Percentiles rank a stretch among this genome's conserved stretches.
These are phyloP conservation scores for Aphelinus certus DNA, from an alignment of 1,140 invertebrate species.

Conservation along the genomic window DNA sequence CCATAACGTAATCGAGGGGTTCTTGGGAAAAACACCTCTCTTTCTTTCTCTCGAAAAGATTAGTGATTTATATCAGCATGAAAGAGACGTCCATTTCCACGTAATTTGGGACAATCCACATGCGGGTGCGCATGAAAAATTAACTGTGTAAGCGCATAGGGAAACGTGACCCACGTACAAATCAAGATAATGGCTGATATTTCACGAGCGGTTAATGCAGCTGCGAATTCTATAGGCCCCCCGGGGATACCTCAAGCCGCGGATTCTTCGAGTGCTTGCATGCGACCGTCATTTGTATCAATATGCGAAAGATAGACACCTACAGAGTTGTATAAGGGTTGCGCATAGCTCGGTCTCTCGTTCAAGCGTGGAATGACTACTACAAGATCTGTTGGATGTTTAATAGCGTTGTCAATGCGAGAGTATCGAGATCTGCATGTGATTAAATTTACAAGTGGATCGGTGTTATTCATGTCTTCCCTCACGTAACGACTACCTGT, in stretches of 20 bases:
- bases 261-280: background rate
- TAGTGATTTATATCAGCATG: constrained; percentile 2
- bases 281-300: constrained; percentile 39
- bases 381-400: too few relatives aligned
- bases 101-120: constrained; percentile 23
- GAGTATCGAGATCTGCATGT: too few relatives aligned
- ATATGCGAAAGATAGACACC: background rate
- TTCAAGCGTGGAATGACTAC: too few relatives aligned
- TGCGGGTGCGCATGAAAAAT: constrained; percentile 16
- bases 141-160: background rate
- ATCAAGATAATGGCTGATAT: constrained; percentile 49
- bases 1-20: too few relatives aligned
- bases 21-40: too few relatives aligned
- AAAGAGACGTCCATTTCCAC: constrained; percentile 12
- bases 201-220: constrained; percentile 42
- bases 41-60: too few relatives aligned
- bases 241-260: constrained; percentile 14
- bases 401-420: too few relatives aligned
- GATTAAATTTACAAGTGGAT: too few relatives aligned
- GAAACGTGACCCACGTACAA: constrained; percentile 26
- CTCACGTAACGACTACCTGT: too few relatives aligned
- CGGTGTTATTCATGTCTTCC: too few relatives aligned
- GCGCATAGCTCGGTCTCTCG: too few relatives aligned
- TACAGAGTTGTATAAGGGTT: too few relatives aligned
- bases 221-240: constrained; percentile 39